Evolutionary conservation across 2,888 invertebrate species (phyloP).

Genomic region (Dolichopus griseipennis): DNA sequence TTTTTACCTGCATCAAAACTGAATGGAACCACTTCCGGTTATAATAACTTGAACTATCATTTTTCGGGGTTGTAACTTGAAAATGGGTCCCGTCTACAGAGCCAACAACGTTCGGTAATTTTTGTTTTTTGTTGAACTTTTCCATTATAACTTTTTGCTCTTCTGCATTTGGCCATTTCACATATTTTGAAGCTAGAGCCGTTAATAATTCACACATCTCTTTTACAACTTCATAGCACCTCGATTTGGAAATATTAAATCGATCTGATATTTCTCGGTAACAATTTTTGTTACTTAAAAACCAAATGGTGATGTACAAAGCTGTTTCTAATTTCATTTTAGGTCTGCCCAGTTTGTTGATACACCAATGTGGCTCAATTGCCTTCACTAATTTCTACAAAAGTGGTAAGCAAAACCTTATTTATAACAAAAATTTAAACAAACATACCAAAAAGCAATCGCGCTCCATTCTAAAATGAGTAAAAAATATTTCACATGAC

Average conservation of each 20-base stretch:
- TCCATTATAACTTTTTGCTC: neutral
- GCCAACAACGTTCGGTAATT: slow-evolving; percentile 11
- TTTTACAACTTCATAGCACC: neutral
- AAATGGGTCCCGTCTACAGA: slow-evolving; percentile 11
- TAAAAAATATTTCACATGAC: too few relatives aligned
- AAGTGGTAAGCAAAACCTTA: too few relatives aligned
- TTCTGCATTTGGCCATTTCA: slow-evolving; percentile 8
- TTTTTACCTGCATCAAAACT: slow-evolving; percentile 12
- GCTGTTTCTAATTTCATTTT: slow-evolving; percentile 8
- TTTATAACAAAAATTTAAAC: too few relatives aligned
- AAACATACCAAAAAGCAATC: too few relatives aligned
- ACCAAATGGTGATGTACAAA: slow-evolving; percentile 14
- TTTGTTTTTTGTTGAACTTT: slow-evolving; percentile 8
- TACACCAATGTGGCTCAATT: too few relatives aligned
- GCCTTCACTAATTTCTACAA: too few relatives aligned
- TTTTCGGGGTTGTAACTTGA: neutral
- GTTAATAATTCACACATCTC: neutral
- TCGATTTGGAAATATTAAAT: slow-evolving; percentile 11
- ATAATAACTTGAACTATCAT: slow-evolving; percentile 1
- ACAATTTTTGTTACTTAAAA: slow-evolving; percentile 7
- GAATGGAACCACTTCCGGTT: slow-evolving; percentile 13
- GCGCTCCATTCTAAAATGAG: too few relatives aligned
- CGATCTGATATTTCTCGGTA: slow-evolving; percentile 14
- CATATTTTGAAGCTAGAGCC: neutral
- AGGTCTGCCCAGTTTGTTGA: too few relatives aligned